These are phyloP conservation scores for Drosophila quadrilineata DNA, from an alignment of 1,140 invertebrate genomes.

Conservation along the genomic window DNA sequence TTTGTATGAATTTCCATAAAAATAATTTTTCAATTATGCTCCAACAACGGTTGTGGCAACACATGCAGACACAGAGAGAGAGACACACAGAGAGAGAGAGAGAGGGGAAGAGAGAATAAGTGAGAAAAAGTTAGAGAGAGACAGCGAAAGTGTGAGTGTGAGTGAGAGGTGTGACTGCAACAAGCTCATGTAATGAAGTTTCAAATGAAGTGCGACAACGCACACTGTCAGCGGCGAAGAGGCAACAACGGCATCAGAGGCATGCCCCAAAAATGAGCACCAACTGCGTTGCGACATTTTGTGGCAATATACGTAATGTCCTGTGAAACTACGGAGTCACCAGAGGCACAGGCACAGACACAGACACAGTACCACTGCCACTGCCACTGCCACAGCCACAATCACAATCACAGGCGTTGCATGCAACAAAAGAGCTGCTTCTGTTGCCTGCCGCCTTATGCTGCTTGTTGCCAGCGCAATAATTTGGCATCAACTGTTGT, in stretches of 20 bases:
- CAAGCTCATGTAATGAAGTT: slow-evolving; percentile 65
- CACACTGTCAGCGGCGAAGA: slow-evolving; percentile 52
- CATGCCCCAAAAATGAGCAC: slow-evolving; percentile 14
- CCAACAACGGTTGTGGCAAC: slow-evolving; percentile 46
- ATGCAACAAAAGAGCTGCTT: too few species aligned
- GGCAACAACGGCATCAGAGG: slow-evolving; percentile 22
- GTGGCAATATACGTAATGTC: slow-evolving; percentile 73
- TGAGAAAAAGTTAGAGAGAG: too few species aligned
- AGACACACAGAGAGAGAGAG: background rate
- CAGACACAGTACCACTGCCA: too few species aligned
- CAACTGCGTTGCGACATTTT: slow-evolving; percentile 68
- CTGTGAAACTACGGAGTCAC: too few species aligned
- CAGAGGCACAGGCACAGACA: slow-evolving; percentile 1
- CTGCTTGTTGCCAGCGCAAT: slow-evolving; percentile 40
- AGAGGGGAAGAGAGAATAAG: too few species aligned
- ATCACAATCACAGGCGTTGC: background rate
- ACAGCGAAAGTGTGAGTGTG: too few species aligned
- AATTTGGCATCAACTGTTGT: slow-evolving; percentile 67
- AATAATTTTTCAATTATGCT: slow-evolving; percentile 75
- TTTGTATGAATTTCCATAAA: slow-evolving; percentile 58
- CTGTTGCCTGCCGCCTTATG: too few species aligned
- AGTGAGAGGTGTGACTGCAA: background rate
- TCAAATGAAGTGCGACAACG: slow-evolving; percentile 76
- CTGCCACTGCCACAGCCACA: too few species aligned
- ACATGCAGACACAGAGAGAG: slow-evolving; percentile 10